A percentile compares a stretch with the other conserved stretches of the same genome.
Evolutionary conservation across 2,113 vertebrate genomes (phyloP).

Genomic region (Planiliza haematocheilus): DNA sequence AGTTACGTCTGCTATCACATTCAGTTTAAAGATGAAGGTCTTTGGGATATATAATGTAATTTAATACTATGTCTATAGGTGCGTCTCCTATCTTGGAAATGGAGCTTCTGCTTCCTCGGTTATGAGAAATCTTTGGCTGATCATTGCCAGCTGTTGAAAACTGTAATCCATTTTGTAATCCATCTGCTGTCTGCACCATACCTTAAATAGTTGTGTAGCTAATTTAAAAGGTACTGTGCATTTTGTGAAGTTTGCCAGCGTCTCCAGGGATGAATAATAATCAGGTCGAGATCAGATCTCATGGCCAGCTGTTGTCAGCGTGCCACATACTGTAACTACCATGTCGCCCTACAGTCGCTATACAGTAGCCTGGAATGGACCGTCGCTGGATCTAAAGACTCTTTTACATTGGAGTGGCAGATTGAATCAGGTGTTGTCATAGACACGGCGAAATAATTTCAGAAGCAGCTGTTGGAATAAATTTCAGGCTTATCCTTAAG

Average conservation of each 20-base stretch:
- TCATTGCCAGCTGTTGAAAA: slow-evolving; percentile 17
- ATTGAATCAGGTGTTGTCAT: too few relatives aligned
- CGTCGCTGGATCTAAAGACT: too few relatives aligned
- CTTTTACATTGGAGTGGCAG: too few relatives aligned
- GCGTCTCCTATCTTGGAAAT: slow-evolving; percentile 7
- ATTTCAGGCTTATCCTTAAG: too few relatives aligned
- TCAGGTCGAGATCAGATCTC: background rate
- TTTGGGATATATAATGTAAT: background rate
- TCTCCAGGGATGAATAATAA: slow-evolving; percentile 4
- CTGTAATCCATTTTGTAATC: background rate
- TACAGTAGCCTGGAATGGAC: too few relatives aligned
- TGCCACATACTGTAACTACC: background rate
- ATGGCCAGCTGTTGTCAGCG: background rate
- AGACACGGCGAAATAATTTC: too few relatives aligned
- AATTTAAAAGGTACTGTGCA: background rate
- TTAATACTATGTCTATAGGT: background rate
- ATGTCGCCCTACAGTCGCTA: too few relatives aligned
- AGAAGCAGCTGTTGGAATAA: too few relatives aligned
- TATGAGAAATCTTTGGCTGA: slow-evolving; percentile 7
- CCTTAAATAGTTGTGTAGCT: background rate
- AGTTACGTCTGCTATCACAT: background rate
- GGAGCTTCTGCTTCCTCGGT: background rate
- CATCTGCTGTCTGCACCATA: slow-evolving; percentile 9
- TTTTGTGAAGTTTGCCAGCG: background rate
- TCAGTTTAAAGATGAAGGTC: slow-evolving; percentile 9